Evolutionary conservation across 2,113 vertebrate species (phyloP), one percentile per base, ranked within the genome.

Genomic region (Hyperopisus bebe): DNA sequence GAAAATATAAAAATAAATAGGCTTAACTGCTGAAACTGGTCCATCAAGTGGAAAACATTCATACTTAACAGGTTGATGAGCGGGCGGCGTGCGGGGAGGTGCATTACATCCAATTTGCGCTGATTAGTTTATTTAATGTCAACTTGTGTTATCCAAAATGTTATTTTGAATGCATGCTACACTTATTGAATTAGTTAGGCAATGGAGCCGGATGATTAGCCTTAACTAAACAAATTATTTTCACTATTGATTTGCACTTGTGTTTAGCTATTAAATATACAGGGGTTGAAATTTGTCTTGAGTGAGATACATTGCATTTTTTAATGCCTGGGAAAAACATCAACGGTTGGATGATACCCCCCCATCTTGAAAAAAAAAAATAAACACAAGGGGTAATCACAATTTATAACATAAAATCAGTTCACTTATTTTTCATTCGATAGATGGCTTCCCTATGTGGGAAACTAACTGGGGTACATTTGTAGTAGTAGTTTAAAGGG

Each of bases 101-200:
- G 93, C 95, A 95, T 91, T 19, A 92, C 93, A 89, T 94, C 94
- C 92, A 85, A 93, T 95, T 95, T 95, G 91, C 92, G 92, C 94
- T 94, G 90, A 86, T 89, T 94, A 94, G 89, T 91, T 95, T 94
- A 94, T 95, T 95, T 95, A 94, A 92, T 94, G 95, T 94, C 94
- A 91, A 94, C 93, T 95, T 89, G 96, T 95, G 93, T 95, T 95
- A 96, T 95, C 87, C 90, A 93, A 95, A 94, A 94, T 93, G 95
- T 95, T 97, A 93, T 92, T 96, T 97, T 95, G 91, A 93, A 94
- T 97, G 97, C 98, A 98, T 98, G 97, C 96, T 96, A 95, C 93
- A 94, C 95, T 96, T 96, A 94, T 94, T 95, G 93, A 94, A 93
- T 93, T 96, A 94, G 94, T 93, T 95, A 95, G 95, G 94, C 95